A percentile compares a stretch with the other conserved stretches of the same genome.
Conservation (phyloP, 2,888 invertebrate genomes). For the Operophtera brumata region DNA sequence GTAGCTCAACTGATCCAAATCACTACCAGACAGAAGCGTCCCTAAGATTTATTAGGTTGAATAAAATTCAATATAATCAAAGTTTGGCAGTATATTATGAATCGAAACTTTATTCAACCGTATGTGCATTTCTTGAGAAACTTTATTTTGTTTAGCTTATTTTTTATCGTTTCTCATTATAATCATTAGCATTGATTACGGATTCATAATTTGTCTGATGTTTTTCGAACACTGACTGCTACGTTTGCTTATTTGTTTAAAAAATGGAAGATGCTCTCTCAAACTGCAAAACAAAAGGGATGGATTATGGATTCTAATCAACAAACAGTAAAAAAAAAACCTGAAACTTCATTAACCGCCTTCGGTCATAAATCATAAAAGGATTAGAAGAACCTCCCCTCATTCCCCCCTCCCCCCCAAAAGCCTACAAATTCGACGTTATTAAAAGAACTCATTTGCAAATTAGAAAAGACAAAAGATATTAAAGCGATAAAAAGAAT, state of each 20-base stretch:
- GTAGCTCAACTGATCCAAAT: too few relatives aligned
- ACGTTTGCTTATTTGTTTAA: neutral
- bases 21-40: too few relatives aligned
- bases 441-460: constrained; percentile 80
- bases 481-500: constrained; percentile 76
- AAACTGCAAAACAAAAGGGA: constrained; percentile 38
- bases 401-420: neutral
- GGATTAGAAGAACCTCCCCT: constrained; percentile 47
- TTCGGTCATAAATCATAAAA: constrained; percentile 68
- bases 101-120: neutral
- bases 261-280: neutral
- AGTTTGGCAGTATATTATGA: neutral
- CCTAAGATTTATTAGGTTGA: neutral
- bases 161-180: neutral
- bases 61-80: neutral
- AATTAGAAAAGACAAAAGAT: constrained; percentile 78
- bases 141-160: neutral
- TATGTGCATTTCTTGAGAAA: too few relatives aligned
- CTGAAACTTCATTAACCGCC: constrained; percentile 53
- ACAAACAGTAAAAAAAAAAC: constrained; percentile 43
- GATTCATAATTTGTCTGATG: neutral
- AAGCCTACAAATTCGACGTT: constrained; percentile 72
- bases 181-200: too few relatives aligned
- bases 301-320: constrained; percentile 48
- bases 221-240: neutral